Percentiles rank a stretch among this genome's conserved stretches.
These are phyloP conservation scores for Lasioglossum morio DNA, from an alignment of 2,888 invertebrate species.

Conservation along the genomic window DNA sequence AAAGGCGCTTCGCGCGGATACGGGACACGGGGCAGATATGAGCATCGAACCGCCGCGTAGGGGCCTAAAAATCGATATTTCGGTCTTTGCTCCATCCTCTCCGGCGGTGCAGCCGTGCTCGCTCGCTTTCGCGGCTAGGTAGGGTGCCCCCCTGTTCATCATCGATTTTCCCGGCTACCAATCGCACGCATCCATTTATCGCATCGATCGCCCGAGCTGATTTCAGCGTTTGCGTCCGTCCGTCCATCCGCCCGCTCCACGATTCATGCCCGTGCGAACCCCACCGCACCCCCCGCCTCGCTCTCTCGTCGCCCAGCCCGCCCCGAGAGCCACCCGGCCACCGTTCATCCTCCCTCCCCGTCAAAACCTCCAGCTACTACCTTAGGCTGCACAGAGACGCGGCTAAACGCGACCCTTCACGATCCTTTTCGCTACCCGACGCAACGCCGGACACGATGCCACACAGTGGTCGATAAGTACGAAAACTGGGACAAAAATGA, in stretches of 20 bases:
- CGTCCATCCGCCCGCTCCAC: slow-evolving; percentile 74
- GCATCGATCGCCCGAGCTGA: slow-evolving; percentile 88
- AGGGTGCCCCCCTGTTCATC: slow-evolving; percentile 80
- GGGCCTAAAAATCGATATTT: slow-evolving; percentile 91
- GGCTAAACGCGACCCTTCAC: slow-evolving; percentile 57
- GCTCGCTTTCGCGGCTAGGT: slow-evolving; percentile 74
- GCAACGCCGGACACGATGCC: slow-evolving; percentile 26
- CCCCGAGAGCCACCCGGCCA: slow-evolving; percentile 26
- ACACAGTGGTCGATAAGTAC: slow-evolving; percentile 3
- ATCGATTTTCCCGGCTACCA: slow-evolving; percentile 86
- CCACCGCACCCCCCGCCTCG: slow-evolving; percentile 30
- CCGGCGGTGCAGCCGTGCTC: slow-evolving; percentile 69
- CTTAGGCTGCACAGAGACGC: slow-evolving; percentile 38
- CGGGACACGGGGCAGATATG: slow-evolving; percentile 82
- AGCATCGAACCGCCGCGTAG: slow-evolving; percentile 86
- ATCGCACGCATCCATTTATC: slow-evolving; percentile 92
- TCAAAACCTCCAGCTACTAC: slow-evolving; percentile 53
- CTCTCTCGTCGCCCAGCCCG: slow-evolving; percentile 16
- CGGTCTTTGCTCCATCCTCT: slow-evolving; percentile 88
- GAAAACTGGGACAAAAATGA: not conserved
- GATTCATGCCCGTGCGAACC: slow-evolving; percentile 65
- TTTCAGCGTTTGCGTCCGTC: slow-evolving; percentile 83
- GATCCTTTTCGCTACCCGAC: slow-evolving; percentile 37
- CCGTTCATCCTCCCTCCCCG: slow-evolving; percentile 56
- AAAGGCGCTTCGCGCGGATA: slow-evolving; percentile 79